These are phyloP conservation scores for Phyllotis vaccarum DNA, from an alignment of 2,797 vertebrate species.

Conservation along the genomic window DNA sequence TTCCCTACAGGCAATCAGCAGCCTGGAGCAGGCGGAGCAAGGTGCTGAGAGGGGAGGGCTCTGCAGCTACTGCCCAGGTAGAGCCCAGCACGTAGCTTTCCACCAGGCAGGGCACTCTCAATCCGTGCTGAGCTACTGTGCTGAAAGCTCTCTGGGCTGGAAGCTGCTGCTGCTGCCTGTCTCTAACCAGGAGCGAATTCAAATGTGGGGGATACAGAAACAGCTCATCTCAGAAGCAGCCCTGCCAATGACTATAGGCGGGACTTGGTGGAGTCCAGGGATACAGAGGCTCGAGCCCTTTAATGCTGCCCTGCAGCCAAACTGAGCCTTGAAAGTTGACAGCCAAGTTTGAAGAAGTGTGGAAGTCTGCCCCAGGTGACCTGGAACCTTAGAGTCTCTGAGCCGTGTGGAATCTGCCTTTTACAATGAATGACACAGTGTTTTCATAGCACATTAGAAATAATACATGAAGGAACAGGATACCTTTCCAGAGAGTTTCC, in stretches of 20 bases:
- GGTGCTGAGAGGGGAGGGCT: neutral
- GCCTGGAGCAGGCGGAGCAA: neutral
- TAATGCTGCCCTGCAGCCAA: neutral
- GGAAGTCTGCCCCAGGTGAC: neutral
- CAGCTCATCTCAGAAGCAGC: slow-evolving; percentile 34
- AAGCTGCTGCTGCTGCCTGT: slow-evolving; percentile 6
- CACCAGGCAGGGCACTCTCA: neutral
- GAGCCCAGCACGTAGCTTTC: neutral
- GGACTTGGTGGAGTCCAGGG: neutral
- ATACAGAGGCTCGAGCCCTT: neutral
- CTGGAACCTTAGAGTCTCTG: neutral
- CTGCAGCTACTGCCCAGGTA: slow-evolving; percentile 65
- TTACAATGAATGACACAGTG: neutral
- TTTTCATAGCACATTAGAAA: neutral
- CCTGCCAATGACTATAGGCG: neutral
- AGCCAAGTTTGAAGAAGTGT: neutral
- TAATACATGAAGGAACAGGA: neutral
- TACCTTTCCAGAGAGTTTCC: too few relatives aligned
- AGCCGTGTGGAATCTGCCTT: neutral
- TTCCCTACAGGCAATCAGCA: slow-evolving; percentile 68
- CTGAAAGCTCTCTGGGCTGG: slow-evolving; percentile 60
- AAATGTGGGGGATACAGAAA: neutral
- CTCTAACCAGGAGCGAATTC: slow-evolving; percentile 56
- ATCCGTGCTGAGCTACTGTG: neutral
- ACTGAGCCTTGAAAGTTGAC: neutral